These are phyloP conservation scores for Cantharis flavilabris DNA, from an alignment of 2,888 invertebrate species.

Conservation along the genomic window DNA sequence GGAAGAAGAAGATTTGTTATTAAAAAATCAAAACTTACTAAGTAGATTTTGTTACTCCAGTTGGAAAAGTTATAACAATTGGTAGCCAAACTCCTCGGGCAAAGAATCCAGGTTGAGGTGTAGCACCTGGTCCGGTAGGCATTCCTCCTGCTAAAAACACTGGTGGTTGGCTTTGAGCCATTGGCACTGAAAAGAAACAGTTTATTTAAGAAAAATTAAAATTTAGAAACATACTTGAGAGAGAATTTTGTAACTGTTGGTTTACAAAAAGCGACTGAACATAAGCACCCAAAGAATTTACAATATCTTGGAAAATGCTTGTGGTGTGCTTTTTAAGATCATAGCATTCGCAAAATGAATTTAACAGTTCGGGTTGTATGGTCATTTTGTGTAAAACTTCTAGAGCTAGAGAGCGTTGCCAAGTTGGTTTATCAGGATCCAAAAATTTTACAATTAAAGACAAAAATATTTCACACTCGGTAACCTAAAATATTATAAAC, in stretches of 20 bases:
- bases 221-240: conserved; percentile 51
- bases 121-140: conserved; percentile 75
- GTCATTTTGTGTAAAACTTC: conserved; percentile 96
- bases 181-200: conserved; percentile 49
- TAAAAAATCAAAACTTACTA: conserved; percentile 69
- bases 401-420: conserved; percentile 93
- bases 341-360: conserved; percentile 92
- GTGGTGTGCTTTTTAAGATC: conserved; percentile 94
- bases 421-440: conserved; percentile 94
- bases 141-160: conserved; percentile 68
- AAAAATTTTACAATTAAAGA: conserved; percentile 96
- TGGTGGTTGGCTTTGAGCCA: conserved; percentile 65
- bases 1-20: too few species aligned
- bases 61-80: conserved; percentile 80
- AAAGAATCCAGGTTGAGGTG: conserved; percentile 89
- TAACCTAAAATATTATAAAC: conserved; percentile 65
- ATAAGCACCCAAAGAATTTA: conserved; percentile 90
- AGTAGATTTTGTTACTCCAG: conserved; percentile 85
- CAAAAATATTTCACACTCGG: conserved; percentile 98
- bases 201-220: background rate
- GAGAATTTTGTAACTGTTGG: conserved; percentile 63
- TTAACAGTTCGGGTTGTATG: conserved; percentile 83
- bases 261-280: conserved; percentile 89
- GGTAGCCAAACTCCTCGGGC: conserved; percentile 93
- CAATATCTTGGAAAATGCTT: conserved; percentile 93